Percentiles rank a stretch among this genome's conserved stretches.
phyloP scores from a whole-genome alignment of 2,113 vertebrate species.

The Gracilinanus agilis region DNA sequence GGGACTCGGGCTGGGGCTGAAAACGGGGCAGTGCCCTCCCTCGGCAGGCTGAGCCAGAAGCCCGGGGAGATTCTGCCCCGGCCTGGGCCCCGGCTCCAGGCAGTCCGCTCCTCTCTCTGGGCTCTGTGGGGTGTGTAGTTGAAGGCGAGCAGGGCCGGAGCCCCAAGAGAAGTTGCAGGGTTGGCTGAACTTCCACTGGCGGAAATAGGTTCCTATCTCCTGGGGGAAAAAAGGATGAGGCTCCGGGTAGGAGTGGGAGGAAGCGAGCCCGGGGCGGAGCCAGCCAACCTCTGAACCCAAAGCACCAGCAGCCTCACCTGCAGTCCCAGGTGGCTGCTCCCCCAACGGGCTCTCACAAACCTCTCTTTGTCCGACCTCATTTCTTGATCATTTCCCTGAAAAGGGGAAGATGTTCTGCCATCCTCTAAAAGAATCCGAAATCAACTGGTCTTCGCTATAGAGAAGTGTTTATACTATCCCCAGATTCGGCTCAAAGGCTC shows the following conservation, averaged over 20 bases:
- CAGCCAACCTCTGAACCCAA: no score
- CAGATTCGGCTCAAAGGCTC: not conserved
- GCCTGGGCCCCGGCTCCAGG: not conserved
- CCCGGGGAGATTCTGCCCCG: not conserved
- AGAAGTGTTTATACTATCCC: not conserved
- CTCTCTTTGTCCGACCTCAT: no score
- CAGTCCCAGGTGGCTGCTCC: not conserved
- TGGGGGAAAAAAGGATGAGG: not conserved
- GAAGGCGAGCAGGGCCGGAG: not conserved
- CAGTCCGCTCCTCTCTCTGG: not conserved
- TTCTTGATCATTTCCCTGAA: not conserved
- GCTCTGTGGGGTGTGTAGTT: not conserved
- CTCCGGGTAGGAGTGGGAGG: accelerated
- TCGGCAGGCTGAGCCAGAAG: not conserved
- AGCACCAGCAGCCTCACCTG: slow-evolving; percentile 13
- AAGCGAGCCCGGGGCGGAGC: accelerated
- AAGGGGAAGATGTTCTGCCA: not conserved
- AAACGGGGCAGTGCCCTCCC: not conserved
- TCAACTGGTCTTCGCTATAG: not conserved
- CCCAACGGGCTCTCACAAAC: not conserved
- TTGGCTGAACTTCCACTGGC: not conserved
- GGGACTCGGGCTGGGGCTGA: no score
- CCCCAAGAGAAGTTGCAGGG: not conserved
- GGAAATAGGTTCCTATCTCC: not conserved
- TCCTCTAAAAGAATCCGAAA: not conserved